A percentile compares a stretch with the other conserved stretches of the same genome.
Conservation (phyloP, 2,113 vertebrate genomes). For the Malaclemys terrapin region DNA sequence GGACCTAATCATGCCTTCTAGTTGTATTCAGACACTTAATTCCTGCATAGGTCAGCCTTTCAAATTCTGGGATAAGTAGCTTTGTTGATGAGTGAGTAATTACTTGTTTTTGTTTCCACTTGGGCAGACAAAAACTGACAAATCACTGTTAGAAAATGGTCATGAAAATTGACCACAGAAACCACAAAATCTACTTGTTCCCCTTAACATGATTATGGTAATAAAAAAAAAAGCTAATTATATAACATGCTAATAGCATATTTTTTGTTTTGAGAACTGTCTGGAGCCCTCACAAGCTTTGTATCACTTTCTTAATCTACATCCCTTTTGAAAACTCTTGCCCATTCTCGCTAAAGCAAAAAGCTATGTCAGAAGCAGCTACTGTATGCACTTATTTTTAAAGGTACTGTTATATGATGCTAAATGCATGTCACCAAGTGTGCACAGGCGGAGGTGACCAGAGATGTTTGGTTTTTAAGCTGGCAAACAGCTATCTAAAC, state of each 20-base stretch:
- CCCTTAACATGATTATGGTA: not conserved
- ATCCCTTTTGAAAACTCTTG: not conserved
- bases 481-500: not conserved
- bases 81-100: constrained; percentile 47
- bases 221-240: constrained; percentile 6
- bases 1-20: not conserved
- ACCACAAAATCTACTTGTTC: not conserved
- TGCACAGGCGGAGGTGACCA: not conserved
- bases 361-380: not conserved
- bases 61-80: constrained; percentile 15
- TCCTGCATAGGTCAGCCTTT: not conserved
- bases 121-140: constrained; percentile 39
- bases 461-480: not conserved
- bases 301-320: not conserved
- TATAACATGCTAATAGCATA: not conserved
- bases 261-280: not conserved
- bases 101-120: constrained; percentile 34
- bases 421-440: not conserved
- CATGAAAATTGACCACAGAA: constrained; percentile 13
- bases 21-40: not conserved
- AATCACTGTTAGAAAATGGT: constrained; percentile 38
- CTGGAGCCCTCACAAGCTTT: not conserved
- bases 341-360: not conserved
- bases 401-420: not conserved
- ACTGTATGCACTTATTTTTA: not conserved